Evolutionary conservation across 2,797 vertebrate genomes (phyloP), one percentile per base, ranked within the genome.

Genomic region (Knipowitschia caucasica): DNA sequence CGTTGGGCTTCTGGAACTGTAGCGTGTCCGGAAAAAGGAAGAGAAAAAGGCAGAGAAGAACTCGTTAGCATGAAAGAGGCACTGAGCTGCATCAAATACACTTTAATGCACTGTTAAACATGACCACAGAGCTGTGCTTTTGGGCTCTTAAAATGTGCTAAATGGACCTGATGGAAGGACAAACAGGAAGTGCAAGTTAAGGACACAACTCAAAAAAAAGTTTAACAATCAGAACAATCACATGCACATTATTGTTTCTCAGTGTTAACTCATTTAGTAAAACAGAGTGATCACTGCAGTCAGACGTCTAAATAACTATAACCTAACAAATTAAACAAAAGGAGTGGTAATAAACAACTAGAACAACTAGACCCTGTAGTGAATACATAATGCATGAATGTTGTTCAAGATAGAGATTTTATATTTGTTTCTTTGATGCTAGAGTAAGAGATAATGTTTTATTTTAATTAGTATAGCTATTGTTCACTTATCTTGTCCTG

Each of bases 1-100:
- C 95, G 65, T 98, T 98, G 5, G 97, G 97, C 71, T 95, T 95
- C 91, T 99, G 97, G 84, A 99, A 99, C 97, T 99, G 85, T 72
- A 35, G 46, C 7, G 61, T 51, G 30, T 31, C 27, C 27, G 29
- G 27, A 31, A 47, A 40, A 45, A 31, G 27, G 18, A 34, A 49
- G 26, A 73, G 67, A 62, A 69, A 74, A 71, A 62, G 57, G 79
- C 55, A 77, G 67, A 68, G 56, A 49, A 69, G 53, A 10, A 65
- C 61, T 78, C 25, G 56, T 82, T 78, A 83, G 63, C 45, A 62
- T 63, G 47, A 70, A 67, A 71, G 62, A 80, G 55, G 53, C 62
- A 73, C 36, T 53, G 62, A 80, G 59, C 59, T 6, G 47, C 55
- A 68, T 56, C 43, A 84, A 77, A 84, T 35, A 56, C 50, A 43